Evolutionary conservation across 2,113 vertebrate species (phyloP), one percentile per base, ranked within the genome.

Genomic region (Tichodroma muraria): DNA sequence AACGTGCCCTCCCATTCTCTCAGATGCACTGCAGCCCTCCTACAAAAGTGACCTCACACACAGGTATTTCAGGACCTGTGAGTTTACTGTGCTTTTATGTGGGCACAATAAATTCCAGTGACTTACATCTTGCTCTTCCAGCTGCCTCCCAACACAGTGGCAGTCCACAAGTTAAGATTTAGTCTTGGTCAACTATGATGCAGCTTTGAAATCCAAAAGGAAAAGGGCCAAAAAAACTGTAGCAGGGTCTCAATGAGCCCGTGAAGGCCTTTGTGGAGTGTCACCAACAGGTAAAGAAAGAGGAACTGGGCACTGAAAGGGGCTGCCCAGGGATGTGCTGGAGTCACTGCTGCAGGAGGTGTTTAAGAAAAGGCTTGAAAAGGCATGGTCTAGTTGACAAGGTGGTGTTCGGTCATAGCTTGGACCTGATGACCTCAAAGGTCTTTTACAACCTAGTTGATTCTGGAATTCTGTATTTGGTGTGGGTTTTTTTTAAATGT

Each of bases 161-260:
- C 16, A 54, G 16, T 1, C 27, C 24, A 6, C 6, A 11, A 3
- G 30, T 31, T 13, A 15, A n/a, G 16, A 35, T 19, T 0, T 53
- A 20, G 28, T 40, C 18, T 38, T 13, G 12, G 4, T 31, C 14
- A 47, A 15, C 19, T 11, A 12, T 0, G 0, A 9, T 10, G 23
- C 8, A 47, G 9, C 35, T 47, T 44, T 28, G 22, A 70, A 78
- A 86, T 47, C 4, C 23, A 38, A 54, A n/a, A 85, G 44, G 6
- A n/a, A 73, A 64, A 71, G 45, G 35, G 17, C 10, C 6, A 21
- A 54, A 35, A 47, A 23, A 22, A 9, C 6, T 8, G 9, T 6
- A 59, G 22, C 9, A 30, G 21, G 23, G 11, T 8, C 15, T 19
- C 1, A 0, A 5, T 33, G 16, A 33, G 30, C 7, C 11, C 6